Base-by-base conservation (phyloP, 2,113 vertebrate species). In the Silurus glanis region DNA sequence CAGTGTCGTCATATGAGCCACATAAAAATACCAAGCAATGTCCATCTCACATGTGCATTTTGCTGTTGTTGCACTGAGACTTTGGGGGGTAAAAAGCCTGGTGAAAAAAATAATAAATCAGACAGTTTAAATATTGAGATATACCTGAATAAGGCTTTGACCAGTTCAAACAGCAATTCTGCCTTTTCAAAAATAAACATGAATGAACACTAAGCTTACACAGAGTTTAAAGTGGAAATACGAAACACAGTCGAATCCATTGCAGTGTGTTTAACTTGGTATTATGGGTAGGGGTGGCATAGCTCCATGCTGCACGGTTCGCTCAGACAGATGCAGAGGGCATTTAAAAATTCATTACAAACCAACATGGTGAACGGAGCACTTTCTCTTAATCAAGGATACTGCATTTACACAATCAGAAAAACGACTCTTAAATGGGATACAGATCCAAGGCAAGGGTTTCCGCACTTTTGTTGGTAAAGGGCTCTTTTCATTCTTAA, bases 331-430 rank as follows among this genome's bases (percentile, higher is more conserved):
- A 78, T 51, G 53, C 64, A 84, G 58, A 61, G 61, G 9, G 37
- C 21, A 58, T 80, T 84, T 84, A 86, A 89, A 85, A 76, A 89
- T 89, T 86, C 59, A 89, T 84, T 84, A 86, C 76, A 82, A 56
- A 81, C 78, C 66, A 58, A 86, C 81, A 16, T 6, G 45, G 25
- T 87, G 82, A 76, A 82, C 51, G 75, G 53, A 89, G 56, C 47
- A 25, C 45, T 49, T 84, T 74, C 28, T 17, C 16, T 37, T 16
- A 74, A 66, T 58, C 28, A 59, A 79, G 37, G 61, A 45, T 14
- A 53, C 71, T 28, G 10, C 21, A 55, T 79, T 85, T 9, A 88
- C 64, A 75, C 74, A 56, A 86, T n/a, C 7, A 14, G 47, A 61
- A 84, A 69, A 82, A 86, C 23, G 80, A 82, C 76, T 80, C 17